Percentiles rank a stretch among this genome's conserved stretches.
Conservation (phyloP, 2,113 vertebrate genomes). For the Tachycineta bicolor region DNA sequence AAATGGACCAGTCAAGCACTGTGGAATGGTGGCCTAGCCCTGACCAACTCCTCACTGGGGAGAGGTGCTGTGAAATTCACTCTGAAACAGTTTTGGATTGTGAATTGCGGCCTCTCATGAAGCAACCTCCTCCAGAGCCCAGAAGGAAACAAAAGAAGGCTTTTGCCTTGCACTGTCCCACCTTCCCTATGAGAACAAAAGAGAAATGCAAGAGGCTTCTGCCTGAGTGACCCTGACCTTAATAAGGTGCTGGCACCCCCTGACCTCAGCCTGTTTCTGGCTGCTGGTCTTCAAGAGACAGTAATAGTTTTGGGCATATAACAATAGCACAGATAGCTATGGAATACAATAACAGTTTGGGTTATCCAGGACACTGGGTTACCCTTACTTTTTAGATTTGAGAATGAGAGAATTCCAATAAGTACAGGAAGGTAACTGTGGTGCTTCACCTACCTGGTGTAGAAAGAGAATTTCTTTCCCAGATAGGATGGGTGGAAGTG, state of each 20-base stretch:
- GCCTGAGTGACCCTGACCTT: neutral
- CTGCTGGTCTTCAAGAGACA: fast-evolving
- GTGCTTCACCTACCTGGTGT: neutral
- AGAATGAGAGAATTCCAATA: neutral
- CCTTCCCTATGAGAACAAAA: neutral
- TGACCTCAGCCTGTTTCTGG: neutral
- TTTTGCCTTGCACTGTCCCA: neutral
- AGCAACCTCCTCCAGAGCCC: neutral
- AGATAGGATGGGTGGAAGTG: neutral
- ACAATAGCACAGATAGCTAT: neutral
- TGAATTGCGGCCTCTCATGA: neutral
- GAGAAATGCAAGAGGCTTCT: neutral
- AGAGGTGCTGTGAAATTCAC: neutral
- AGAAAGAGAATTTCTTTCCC: neutral
- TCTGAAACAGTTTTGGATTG: neutral
- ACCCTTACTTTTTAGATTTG: neutral
- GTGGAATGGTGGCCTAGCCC: neutral
- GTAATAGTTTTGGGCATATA: neutral
- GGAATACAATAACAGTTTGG: neutral
- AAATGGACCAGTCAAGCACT: neutral
- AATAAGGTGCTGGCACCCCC: neutral
- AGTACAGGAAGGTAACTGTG: neutral
- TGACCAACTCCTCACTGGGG: too few relatives aligned
- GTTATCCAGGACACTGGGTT: neutral
- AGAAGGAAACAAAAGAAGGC: neutral